Base-by-base conservation (phyloP, 2,888 invertebrate genomes). In the Dichetophora obliterata region DNA sequence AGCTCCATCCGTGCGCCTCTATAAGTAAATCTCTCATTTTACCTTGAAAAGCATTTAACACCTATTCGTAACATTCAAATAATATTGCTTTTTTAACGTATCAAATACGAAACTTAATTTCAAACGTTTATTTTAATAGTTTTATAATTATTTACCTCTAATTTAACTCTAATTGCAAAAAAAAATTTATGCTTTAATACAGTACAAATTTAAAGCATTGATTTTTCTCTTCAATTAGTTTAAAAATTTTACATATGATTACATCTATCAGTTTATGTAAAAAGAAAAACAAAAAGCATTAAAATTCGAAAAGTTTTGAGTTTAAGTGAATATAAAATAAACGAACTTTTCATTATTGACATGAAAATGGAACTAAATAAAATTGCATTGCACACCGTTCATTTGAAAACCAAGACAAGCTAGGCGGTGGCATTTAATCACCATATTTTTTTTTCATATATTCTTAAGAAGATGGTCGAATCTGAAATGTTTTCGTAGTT, bases 171-270 rank as follows among this genome's bases (percentile, higher is more conserved):
- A 43, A 43, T 43, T 43, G 14, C 3, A 11, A 16, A 31, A 16
- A 31, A 59, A 59, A 24, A 24, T 27, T 5, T 27, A 59, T 59
- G 59, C 59, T 59, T 59, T 59, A 5, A 59, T 27, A 11, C 16
- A 59, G 24, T 59, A 24, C 24, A 59, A 66, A 66, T 19, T 43
- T 31, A 66, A 66, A 66, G 65, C 65, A 37, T 34, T n/a, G 65
- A 22, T 43, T 59, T 59, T 27, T 59, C 27, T 24, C 16, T 59
- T 59, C 22, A 43, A 43, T 43, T 43, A 43, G 43, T 43, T 43
- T 43, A 6, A 43, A n/a, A 43, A 11, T 43, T 43, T 43, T 43
- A 43, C 43, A 43, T 43, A 43, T 43, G 43, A 11, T 43, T 43
- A 43, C 43, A 43, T 43, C 43, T 43, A 43, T 43, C 43, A 43